phyloP scores from a whole-genome alignment of 2,113 vertebrate species.

The Acinonyx jubatus region DNA sequence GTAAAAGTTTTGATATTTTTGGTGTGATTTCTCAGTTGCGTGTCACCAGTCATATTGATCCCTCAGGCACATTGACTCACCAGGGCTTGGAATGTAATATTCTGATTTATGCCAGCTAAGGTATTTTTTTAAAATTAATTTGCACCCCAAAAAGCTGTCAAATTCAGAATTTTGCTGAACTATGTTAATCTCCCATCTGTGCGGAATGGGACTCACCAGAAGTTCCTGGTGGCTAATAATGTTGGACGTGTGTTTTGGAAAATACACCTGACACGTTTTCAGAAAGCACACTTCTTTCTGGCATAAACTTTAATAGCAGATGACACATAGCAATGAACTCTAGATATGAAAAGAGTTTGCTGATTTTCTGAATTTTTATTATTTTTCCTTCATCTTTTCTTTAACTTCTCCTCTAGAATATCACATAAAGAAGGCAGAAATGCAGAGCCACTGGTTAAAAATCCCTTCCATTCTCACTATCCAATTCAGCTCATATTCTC shows the following conservation, averaged over 20 bases:
- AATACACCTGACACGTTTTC: not conserved
- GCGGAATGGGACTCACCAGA: not conserved
- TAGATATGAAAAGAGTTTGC: not conserved
- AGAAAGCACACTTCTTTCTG: not conserved
- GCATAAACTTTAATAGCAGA: not conserved
- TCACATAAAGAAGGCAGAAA: not conserved
- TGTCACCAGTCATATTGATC: not conserved
- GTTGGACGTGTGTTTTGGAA: not conserved
- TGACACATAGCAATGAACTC: not conserved
- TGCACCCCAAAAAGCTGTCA: not conserved
- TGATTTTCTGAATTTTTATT: not conserved
- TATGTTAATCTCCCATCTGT: slow-evolving; percentile 16
- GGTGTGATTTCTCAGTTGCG: not conserved
- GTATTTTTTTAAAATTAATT: not conserved
- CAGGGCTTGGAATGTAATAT: not conserved
- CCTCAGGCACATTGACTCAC: slow-evolving; percentile 5
- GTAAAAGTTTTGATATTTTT: not conserved
- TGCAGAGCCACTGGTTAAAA: not conserved
- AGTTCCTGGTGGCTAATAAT: slow-evolving; percentile 39
- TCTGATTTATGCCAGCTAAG: slow-evolving; percentile 21
- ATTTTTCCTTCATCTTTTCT: not conserved
- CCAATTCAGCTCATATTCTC: not conserved
- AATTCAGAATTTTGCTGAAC: slow-evolving; percentile 47
- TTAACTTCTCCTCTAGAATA: not conserved
- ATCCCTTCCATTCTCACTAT: not conserved